Conservation (phyloP, 2,888 invertebrate species). For the Athalia rosae region DNA sequence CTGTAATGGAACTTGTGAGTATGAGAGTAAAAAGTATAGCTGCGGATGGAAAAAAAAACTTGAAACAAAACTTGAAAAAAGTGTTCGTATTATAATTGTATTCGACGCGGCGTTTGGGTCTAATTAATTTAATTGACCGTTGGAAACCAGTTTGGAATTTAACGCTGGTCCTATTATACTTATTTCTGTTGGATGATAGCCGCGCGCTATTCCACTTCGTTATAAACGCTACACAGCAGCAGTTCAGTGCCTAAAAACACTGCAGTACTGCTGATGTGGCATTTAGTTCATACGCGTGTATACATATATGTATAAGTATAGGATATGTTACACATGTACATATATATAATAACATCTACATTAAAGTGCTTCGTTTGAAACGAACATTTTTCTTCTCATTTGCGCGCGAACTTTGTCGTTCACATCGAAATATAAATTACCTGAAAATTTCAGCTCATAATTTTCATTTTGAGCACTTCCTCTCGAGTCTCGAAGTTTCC, state of each 20-base stretch:
- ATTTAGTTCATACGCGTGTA: not conserved
- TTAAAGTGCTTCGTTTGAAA: too few relatives aligned
- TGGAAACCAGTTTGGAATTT: constrained; percentile 62
- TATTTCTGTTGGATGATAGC: constrained; percentile 18
- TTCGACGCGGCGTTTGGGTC: constrained; percentile 36
- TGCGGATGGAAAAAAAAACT: not conserved
- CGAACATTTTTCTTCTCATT: too few relatives aligned
- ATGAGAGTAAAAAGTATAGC: not conserved
- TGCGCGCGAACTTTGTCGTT: too few relatives aligned
- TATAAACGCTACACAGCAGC: constrained; percentile 4
- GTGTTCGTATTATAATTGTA: constrained; percentile 34
- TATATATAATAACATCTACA: too few relatives aligned
- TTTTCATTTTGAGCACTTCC: too few relatives aligned
- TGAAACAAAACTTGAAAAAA: constrained; percentile 29
- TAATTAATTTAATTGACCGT: constrained; percentile 59
- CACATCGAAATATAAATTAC: too few relatives aligned
- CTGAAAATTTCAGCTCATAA: too few relatives aligned
- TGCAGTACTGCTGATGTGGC: not conserved
- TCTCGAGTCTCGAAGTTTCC: too few relatives aligned
- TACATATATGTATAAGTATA: not conserved
- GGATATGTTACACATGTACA: not conserved
- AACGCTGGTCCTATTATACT: constrained; percentile 48
- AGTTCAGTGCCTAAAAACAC: not conserved
- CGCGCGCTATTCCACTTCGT: constrained; percentile 27
- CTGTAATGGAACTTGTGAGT: too few relatives aligned